Conservation (phyloP, 2,113 vertebrate species). For the Myocastor coypus region DNA sequence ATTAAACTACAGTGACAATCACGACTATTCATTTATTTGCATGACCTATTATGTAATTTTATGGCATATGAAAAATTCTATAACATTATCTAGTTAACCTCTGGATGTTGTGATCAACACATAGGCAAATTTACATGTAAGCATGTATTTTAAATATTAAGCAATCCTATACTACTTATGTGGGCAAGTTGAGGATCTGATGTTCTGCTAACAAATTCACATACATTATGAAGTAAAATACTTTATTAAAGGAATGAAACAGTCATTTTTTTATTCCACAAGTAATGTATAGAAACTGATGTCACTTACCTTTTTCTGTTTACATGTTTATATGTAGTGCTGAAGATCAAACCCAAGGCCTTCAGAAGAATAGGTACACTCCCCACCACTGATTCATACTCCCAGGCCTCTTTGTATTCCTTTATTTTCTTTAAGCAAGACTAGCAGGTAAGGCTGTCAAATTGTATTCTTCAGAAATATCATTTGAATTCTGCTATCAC, state of each 20-base stretch:
- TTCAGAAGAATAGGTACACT: neutral
- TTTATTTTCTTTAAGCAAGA: neutral
- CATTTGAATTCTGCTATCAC: neutral
- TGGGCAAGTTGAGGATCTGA: neutral
- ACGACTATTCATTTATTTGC: neutral
- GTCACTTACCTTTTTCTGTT: neutral
- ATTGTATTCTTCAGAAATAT: neutral
- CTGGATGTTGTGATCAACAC: neutral
- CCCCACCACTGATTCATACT: neutral
- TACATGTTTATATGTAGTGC: neutral
- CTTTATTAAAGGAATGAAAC: neutral
- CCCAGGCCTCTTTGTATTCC: neutral
- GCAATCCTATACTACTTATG: neutral
- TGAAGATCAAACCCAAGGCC: neutral
- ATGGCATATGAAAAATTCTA: neutral
- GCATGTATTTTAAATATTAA: neutral
- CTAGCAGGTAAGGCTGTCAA: neutral
- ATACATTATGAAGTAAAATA: neutral
- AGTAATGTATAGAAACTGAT: neutral
- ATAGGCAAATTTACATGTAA: neutral
- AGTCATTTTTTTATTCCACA: neutral
- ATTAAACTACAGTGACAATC: neutral
- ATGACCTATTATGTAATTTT: neutral
- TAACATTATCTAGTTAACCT: neutral
- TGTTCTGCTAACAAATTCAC: neutral